Evolutionary conservation across 2,113 vertebrate genomes (phyloP).

Genomic region (Corvus cornix): DNA sequence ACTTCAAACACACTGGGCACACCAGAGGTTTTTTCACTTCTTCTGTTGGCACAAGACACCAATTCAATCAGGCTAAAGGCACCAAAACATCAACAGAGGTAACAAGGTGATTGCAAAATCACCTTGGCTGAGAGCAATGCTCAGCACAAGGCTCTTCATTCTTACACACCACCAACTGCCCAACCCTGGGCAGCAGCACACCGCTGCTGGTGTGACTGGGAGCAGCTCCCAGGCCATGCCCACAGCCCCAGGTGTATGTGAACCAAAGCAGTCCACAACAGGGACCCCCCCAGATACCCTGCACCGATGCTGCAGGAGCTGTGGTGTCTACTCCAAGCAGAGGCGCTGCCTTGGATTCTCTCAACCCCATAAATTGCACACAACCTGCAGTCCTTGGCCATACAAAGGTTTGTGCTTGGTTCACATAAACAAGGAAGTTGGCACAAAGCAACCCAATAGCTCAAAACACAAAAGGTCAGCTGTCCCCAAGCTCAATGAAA

Average conservation of each 20-base stretch:
- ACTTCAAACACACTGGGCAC: neutral
- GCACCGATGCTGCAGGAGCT: neutral
- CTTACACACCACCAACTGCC: neutral
- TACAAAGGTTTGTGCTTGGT: neutral
- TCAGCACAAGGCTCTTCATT: neutral
- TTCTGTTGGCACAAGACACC: neutral
- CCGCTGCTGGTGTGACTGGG: fast-evolving
- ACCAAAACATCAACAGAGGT: neutral
- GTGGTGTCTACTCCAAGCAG: neutral
- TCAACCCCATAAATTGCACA: neutral
- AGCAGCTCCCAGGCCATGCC: neutral
- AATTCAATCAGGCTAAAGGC: neutral
- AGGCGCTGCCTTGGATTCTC: fast-evolving
- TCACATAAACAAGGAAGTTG: neutral
- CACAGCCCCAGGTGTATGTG: neutral
- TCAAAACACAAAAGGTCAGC: neutral
- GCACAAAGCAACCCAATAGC: neutral
- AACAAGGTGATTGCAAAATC: neutral
- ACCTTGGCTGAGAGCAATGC: neutral
- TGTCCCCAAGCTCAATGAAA: neutral
- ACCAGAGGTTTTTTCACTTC: neutral
- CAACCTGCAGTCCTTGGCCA: neutral
- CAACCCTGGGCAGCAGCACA: neutral
- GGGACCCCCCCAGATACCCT: fast-evolving
- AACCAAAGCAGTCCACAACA: neutral